Evolutionary conservation across 2,888 invertebrate species (phyloP).

Genomic region (Drosophila anomelani): DNA sequence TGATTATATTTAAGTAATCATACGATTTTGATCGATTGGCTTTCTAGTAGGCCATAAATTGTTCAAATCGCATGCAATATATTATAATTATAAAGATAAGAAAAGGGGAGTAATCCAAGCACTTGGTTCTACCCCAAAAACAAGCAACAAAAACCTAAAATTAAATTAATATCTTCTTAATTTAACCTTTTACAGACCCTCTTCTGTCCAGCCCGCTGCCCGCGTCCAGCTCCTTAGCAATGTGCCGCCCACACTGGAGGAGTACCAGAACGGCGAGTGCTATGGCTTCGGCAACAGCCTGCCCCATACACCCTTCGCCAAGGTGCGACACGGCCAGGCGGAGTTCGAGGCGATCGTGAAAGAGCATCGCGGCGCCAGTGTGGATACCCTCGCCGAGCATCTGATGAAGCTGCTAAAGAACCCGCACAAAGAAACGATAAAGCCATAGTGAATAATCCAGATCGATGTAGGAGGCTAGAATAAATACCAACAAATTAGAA

Average conservation of each 20-base stretch:
- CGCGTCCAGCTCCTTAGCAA: slow-evolving; percentile 85
- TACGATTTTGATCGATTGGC: slow-evolving; percentile 2
- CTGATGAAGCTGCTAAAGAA: slow-evolving; percentile 87
- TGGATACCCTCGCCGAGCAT: slow-evolving; percentile 73
- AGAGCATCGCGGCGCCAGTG: slow-evolving; percentile 70
- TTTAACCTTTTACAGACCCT: slow-evolving; percentile 51
- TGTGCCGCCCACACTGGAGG: slow-evolving; percentile 72
- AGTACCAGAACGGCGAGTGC: slow-evolving; percentile 84
- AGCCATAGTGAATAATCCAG: slow-evolving; percentile 93
- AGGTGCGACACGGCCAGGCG: slow-evolving; percentile 88
- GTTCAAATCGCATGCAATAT: neutral
- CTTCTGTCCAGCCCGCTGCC: slow-evolving; percentile 60
- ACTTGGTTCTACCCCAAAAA: no score
- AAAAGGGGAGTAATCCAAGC: no score
- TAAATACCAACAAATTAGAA: neutral
- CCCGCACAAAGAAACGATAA: slow-evolving; percentile 90
- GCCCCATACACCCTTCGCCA: slow-evolving; percentile 87
- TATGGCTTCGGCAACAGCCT: slow-evolving; percentile 90
- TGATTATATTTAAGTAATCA: neutral
- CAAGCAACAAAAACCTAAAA: no score
- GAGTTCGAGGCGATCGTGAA: slow-evolving; percentile 87
- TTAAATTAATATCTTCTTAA: neutral
- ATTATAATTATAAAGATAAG: neutral
- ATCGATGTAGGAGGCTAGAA: slow-evolving; percentile 91
- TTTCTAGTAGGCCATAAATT: slow-evolving; percentile 2